A percentile compares a stretch with the other conserved stretches of the same genome.
Conservation (phyloP, 2,113 vertebrate genomes). For the Empidonax traillii region DNA sequence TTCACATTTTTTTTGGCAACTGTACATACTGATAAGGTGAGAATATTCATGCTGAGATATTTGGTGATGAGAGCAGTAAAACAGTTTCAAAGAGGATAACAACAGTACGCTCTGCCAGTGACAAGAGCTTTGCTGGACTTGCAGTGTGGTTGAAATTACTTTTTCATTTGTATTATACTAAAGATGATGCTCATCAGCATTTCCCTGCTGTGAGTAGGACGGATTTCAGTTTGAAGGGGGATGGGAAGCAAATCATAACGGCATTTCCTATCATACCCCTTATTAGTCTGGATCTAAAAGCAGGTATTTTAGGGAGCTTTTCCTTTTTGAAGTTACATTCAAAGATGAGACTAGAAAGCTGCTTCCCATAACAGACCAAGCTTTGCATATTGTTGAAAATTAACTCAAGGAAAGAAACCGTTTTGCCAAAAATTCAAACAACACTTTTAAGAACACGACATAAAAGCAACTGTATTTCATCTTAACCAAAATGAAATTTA, state of each 20-base stretch:
- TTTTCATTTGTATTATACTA: not conserved
- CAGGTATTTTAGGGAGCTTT: not conserved
- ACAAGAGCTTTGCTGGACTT: not conserved
- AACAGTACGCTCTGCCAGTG: rapidly evolving
- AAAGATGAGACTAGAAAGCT: not conserved
- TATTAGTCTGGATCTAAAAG: not conserved
- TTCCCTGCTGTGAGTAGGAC: not conserved
- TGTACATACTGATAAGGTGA: not conserved
- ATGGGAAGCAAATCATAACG: not conserved
- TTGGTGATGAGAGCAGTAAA: not conserved
- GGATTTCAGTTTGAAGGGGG: not conserved
- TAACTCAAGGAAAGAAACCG: not conserved
- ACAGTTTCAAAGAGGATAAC: not conserved
- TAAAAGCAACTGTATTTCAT: not conserved
- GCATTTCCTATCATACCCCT: not conserved
- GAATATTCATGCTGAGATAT: not conserved
- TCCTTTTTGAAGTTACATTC: not conserved
- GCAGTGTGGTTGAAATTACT: not conserved
- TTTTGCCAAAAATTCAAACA: not conserved
- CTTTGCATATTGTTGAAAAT: not conserved
- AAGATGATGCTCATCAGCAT: not conserved
- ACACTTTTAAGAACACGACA: not conserved
- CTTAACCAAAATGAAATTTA: not conserved
- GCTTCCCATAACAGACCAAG: not conserved
- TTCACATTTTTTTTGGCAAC: not conserved